Evolutionary conservation across 2,797 vertebrate genomes (phyloP), one percentile per base, ranked within the genome.

Genomic region (Gymnopithys bicolor): DNA sequence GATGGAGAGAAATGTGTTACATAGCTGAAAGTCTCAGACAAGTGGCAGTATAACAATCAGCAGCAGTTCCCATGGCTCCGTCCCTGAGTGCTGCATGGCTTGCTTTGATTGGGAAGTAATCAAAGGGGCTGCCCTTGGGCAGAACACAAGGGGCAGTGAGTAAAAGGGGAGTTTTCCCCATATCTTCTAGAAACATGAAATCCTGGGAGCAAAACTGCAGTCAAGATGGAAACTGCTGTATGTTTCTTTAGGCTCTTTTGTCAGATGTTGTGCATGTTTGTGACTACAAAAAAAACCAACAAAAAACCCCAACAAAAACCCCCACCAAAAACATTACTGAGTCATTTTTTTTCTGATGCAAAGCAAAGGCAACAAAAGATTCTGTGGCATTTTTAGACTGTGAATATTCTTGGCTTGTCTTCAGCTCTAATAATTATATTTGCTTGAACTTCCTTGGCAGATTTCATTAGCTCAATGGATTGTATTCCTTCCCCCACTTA

Each of bases 381-480:
- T 60, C 64, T 75, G 53, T 68, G 63, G 46, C 10, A 2, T 52
- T 76, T 63, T 70, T 25, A 64, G 35, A 75, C 64, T 81, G 91
- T 73, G 62, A 73, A 71, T 78, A 79, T 58, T 81, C 67, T 79
- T 94, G 91, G 76, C 87, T 88, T 90, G 73, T 73, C 59, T 95
- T 92, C 89, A 89, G 41, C 55, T 74, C 75, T 83, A 68, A 74
- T 92, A 68, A 94, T 94, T 87, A 5, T 30, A 92, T 87, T 93
- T 95, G 84, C 69, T 93, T 93, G 63, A 90, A 70, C 79, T 76
- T 92, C 66, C 59, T 53, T 91, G 52, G 80, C 67, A 90, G 69
- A 71, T 88, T 90, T 93, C 78, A 90, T 84, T 78, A 90, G 69
- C 68, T 85, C 82, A 90, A 15, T 82, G 33, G 82, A 88, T 53